Evolutionary conservation across 2,888 invertebrate genomes (phyloP).

Genomic region (Limnephilus rhombicus): DNA sequence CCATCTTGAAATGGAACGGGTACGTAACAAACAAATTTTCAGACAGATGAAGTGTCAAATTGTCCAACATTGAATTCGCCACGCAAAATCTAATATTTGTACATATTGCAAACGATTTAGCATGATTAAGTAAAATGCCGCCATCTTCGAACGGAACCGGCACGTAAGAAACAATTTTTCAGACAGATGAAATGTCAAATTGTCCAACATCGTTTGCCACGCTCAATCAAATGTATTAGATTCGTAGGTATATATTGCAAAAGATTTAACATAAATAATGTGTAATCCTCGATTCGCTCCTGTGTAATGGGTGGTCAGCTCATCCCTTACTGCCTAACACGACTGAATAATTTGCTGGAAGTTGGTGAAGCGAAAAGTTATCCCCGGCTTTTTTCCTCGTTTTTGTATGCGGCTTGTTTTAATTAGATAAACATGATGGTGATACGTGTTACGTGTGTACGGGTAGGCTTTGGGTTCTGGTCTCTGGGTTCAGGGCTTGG

Average conservation of each 20-base stretch:
- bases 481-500: neutral
- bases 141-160: too few relatives aligned
- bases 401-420: conserved; percentile 43
- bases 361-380: conserved; percentile 41
- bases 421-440: conserved; percentile 46
- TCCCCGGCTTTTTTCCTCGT: conserved; percentile 24
- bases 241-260: neutral
- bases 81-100: too few relatives aligned
- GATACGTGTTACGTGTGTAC: conserved; percentile 15
- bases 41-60: too few relatives aligned
- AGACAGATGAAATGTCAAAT: too few relatives aligned
- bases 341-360: conserved; percentile 42
- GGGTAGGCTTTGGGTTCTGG: neutral
- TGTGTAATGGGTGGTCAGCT: neutral
- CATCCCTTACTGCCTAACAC: conserved; percentile 46
- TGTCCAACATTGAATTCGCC: too few relatives aligned
- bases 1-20: too few relatives aligned
- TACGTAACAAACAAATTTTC: too few relatives aligned
- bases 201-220: too few relatives aligned
- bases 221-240: too few relatives aligned
- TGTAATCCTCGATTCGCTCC: neutral
- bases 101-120: too few relatives aligned
- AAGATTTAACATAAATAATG: neutral
- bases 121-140: too few relatives aligned
- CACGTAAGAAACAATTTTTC: too few relatives aligned